A percentile compares a stretch with the other conserved stretches of the same genome.
These are phyloP conservation scores for Parelbella ahira DNA, from an alignment of 2,888 invertebrate genomes.

Conservation along the genomic window DNA sequence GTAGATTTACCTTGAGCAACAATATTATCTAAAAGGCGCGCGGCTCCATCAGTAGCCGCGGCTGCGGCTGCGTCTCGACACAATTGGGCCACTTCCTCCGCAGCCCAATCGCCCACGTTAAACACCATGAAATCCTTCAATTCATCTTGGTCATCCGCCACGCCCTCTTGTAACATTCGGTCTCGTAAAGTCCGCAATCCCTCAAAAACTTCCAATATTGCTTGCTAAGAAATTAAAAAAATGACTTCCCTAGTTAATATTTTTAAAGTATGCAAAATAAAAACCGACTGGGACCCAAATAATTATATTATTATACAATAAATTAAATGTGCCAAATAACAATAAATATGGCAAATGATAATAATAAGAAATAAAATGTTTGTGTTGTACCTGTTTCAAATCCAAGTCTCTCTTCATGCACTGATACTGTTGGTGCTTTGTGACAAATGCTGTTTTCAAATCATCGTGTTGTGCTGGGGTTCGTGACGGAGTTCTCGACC, in stretches of 20 bases:
- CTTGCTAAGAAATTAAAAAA: constrained; percentile 59
- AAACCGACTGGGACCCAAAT: too few relatives aligned
- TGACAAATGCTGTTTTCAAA: constrained; percentile 43
- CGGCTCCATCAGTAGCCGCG: constrained; percentile 43
- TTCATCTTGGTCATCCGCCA: constrained; percentile 47
- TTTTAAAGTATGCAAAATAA: too few relatives aligned
- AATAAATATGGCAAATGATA: too few relatives aligned
- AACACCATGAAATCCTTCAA: constrained; percentile 57
- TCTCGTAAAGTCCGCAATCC: constrained; percentile 50
- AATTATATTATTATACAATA: too few relatives aligned
- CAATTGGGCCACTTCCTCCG: constrained; percentile 59
- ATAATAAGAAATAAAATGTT: too few relatives aligned
- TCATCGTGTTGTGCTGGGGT: constrained; percentile 45
- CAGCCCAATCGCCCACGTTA: constrained; percentile 68
- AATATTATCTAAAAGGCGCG: constrained; percentile 20
- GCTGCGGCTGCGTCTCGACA: constrained; percentile 51
- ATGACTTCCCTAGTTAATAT: too few relatives aligned
- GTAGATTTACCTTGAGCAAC: constrained; percentile 6
- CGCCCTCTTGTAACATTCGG: constrained; percentile 53
- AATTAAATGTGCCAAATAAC: too few relatives aligned
- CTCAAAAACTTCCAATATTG: constrained; percentile 57
- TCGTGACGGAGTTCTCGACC: constrained; percentile 26
- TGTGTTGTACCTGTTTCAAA: constrained; percentile 70
- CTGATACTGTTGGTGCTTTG: constrained; percentile 56
- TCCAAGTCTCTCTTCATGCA: constrained; percentile 68